A percentile compares a stretch with the other conserved stretches of the same genome.
Evolutionary conservation across 2,113 vertebrate genomes (phyloP).

Genomic region (Erythrolamprus reginae): DNA sequence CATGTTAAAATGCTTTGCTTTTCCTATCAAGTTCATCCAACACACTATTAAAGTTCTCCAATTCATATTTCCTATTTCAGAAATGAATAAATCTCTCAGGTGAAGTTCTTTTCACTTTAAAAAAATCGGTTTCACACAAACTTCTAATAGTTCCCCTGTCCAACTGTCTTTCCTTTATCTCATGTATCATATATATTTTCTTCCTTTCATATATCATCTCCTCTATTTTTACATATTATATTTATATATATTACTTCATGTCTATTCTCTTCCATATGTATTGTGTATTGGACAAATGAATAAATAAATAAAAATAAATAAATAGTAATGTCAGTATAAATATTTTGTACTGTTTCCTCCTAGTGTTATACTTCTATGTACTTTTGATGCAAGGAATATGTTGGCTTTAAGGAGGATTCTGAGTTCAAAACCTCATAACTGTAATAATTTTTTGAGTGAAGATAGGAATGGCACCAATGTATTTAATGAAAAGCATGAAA

Average conservation of each 20-base stretch:
- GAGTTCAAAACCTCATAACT: background rate
- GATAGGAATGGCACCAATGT: background rate
- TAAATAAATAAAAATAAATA: no score
- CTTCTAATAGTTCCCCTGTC: no score
- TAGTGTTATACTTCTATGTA: background rate
- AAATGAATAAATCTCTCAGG: background rate
- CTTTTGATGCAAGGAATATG: background rate
- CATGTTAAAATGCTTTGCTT: background rate
- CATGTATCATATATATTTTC: no score
- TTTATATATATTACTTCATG: no score
- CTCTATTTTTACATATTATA: no score
- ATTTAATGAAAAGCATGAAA: background rate
- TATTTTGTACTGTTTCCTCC: background rate
- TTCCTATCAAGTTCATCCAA: background rate
- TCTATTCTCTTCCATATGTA: no score
- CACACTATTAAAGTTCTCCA: background rate
- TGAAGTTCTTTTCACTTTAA: background rate
- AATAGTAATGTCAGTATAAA: background rate
- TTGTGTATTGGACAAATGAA: no score
- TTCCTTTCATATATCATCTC: no score
- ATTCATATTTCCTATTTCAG: background rate
- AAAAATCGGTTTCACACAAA: background rate
- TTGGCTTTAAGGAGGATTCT: background rate
- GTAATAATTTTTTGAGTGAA: background rate
- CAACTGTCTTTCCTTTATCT: no score